phyloP scores from a whole-genome alignment of 2,888 invertebrate species.

The Lissonota sp. region DNA sequence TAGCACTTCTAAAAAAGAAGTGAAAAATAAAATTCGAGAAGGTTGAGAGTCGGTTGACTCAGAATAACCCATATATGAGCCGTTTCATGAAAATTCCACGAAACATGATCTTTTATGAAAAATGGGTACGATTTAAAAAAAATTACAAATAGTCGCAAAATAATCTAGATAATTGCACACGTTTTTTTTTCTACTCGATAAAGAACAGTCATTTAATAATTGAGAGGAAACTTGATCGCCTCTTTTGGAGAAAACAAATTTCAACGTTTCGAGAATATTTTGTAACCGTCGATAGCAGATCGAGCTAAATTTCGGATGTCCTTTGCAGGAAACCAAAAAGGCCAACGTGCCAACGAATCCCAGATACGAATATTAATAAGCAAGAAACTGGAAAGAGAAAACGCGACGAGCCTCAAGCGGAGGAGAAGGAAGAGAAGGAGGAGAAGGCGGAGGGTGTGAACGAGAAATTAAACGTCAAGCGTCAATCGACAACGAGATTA shows the following conservation, averaged over 20 bases:
- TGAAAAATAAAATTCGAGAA: too few species aligned
- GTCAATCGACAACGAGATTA: conserved; percentile 42
- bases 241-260: background rate
- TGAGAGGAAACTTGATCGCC: background rate
- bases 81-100: background rate
- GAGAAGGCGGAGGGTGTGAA: conserved; percentile 54
- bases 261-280: background rate
- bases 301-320: conserved; percentile 34
- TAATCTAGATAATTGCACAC: background rate
- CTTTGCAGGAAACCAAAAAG: conserved; percentile 75
- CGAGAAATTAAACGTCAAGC: conserved; percentile 49
- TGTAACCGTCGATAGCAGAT: background rate
- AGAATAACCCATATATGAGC: too few species aligned
- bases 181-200: background rate
- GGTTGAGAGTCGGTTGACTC: too few species aligned
- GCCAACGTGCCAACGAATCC: conserved; percentile 56
- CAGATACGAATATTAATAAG: conserved; percentile 3
- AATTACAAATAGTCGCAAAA: background rate
- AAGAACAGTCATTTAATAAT: background rate
- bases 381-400: conserved; percentile 71
- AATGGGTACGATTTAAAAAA: conserved; percentile 1
- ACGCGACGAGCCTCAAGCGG: conserved; percentile 58
- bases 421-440: conserved; percentile 37
- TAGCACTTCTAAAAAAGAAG: too few species aligned
- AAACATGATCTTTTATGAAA: background rate